A percentile compares a stretch with the other conserved stretches of the same genome.
These are phyloP conservation scores for Chunga burmeisteri DNA, from an alignment of 2,113 vertebrate species.

Conservation along the genomic window DNA sequence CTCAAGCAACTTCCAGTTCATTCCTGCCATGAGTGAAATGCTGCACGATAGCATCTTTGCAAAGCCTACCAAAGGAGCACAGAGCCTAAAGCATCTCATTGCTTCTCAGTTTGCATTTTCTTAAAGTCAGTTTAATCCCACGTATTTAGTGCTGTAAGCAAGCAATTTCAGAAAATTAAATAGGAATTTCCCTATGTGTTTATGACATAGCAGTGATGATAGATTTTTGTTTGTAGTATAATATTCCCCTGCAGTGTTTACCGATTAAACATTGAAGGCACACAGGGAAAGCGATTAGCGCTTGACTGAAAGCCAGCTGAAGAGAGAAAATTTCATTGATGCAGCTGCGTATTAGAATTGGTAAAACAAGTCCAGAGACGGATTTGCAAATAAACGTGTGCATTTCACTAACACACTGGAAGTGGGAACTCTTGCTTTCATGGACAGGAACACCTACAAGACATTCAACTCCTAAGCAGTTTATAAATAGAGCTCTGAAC, in stretches of 20 bases:
- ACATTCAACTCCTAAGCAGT: background rate
- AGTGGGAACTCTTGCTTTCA: background rate
- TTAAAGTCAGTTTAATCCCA: conserved; percentile 33
- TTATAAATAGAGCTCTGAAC: background rate
- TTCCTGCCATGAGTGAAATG: conserved; percentile 33
- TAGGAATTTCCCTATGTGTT: conserved; percentile 56
- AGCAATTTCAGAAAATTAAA: conserved; percentile 59
- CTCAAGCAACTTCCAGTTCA: conserved; percentile 28
- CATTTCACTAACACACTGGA: background rate
- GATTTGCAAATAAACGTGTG: background rate
- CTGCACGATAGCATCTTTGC: conserved; percentile 40
- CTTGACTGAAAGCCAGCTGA: conserved; percentile 38
- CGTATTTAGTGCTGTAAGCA: conserved; percentile 28
- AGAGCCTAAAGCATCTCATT: conserved; percentile 6
- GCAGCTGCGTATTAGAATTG: background rate
- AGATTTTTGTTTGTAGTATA: conserved; percentile 53
- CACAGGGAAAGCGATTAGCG: conserved; percentile 15
- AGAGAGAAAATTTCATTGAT: background rate
- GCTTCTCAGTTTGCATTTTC: background rate
- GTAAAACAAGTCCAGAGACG: background rate
- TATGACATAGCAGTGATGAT: background rate
- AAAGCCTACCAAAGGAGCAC: background rate
- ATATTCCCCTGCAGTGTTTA: conserved; percentile 48
- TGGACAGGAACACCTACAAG: background rate
- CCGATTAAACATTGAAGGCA: conserved; percentile 13